Evolutionary conservation across 2,888 invertebrate genomes (phyloP).

Genomic region (Gibbula magus): DNA sequence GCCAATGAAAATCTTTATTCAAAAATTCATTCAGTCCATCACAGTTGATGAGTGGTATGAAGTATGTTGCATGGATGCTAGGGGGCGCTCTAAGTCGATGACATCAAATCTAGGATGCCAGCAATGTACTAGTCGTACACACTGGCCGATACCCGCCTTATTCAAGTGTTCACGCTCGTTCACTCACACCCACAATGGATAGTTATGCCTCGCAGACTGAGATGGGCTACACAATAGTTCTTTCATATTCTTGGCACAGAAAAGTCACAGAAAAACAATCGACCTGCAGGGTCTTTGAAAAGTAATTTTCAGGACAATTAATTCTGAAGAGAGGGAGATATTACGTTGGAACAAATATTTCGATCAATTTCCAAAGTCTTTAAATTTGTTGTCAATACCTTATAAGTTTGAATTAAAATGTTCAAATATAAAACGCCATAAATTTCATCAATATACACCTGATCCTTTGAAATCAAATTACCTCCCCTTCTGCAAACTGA

Average conservation of each 20-base stretch:
- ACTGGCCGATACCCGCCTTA: background rate
- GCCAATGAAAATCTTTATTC: conserved; percentile 43
- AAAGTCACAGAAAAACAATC: background rate
- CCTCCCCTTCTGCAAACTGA: no score
- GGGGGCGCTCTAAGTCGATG: background rate
- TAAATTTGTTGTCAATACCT: no score
- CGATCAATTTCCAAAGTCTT: no score
- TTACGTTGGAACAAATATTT: no score
- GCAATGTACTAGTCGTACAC: background rate
- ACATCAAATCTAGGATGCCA: no score
- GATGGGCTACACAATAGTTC: conserved; percentile 5
- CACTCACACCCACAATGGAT: conserved; percentile 8
- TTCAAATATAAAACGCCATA: no score
- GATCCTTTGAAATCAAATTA: no score
- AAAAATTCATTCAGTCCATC: conserved; percentile 40
- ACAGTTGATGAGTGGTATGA: conserved; percentile 22
- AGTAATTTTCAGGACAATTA: no score
- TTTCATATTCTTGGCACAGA: conserved; percentile 8
- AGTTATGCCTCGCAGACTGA: background rate
- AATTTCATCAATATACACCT: no score
- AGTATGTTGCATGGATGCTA: background rate
- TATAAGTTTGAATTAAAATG: no score
- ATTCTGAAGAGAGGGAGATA: no score
- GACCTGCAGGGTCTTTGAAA: background rate
- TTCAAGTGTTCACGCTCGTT: background rate